Evolutionary conservation across 1,140 invertebrate species (phyloP).

Genomic region (Polyergus mexicanus): DNA sequence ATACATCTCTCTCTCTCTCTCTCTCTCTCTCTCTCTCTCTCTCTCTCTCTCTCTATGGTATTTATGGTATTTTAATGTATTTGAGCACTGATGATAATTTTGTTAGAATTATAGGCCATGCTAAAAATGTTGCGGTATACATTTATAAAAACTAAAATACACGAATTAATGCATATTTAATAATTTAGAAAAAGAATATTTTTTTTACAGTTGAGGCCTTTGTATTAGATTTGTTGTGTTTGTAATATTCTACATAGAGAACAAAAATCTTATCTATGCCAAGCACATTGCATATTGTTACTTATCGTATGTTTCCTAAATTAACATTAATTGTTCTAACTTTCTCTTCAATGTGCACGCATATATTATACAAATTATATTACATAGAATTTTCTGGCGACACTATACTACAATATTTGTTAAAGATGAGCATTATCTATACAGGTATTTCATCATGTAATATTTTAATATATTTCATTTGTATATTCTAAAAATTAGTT

Average conservation of each 20-base stretch:
- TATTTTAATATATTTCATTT: background rate
- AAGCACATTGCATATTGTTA: constrained; percentile 47
- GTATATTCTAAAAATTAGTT: background rate
- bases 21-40: background rate
- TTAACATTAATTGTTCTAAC: background rate
- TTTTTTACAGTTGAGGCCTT: background rate
- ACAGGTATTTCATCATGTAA: background rate
- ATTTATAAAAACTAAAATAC: constrained; percentile 27
- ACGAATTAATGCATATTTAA: constrained; percentile 1
- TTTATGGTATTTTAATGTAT: constrained; percentile 16
- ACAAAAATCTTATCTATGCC: constrained; percentile 22
- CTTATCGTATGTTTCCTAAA: background rate
- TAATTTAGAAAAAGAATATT: background rate
- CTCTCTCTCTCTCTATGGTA: background rate
- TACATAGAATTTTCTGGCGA: constrained; percentile 3
- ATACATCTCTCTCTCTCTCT: background rate
- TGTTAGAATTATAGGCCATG: constrained; percentile 10
- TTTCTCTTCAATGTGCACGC: background rate
- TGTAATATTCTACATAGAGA: constrained; percentile 3
- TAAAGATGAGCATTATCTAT: constrained; percentile 4
- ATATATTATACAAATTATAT: constrained; percentile 8
- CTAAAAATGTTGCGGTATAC: background rate
- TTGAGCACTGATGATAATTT: constrained; percentile 11
- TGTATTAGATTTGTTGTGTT: background rate
- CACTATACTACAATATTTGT: constrained; percentile 12